Evolutionary conservation across 2,797 vertebrate species (phyloP).

Genomic region (Smutsia temminckii): DNA sequence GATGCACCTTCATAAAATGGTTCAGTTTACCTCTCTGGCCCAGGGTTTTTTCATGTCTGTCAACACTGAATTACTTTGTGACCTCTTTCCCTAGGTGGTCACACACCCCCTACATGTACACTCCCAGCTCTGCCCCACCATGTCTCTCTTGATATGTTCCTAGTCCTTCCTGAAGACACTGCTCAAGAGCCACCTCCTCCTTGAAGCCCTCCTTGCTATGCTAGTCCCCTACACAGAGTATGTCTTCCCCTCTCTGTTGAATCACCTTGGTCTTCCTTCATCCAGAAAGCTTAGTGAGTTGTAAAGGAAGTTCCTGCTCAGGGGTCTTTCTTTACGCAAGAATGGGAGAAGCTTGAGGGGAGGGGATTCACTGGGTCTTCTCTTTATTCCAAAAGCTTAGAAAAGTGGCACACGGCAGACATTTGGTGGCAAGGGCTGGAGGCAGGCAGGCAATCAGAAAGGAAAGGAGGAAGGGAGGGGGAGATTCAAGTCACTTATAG

Average conservation of each 20-base stretch:
- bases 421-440: neutral
- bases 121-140: neutral
- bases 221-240: neutral
- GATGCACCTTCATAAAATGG: too few species aligned
- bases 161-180: neutral
- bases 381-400: neutral
- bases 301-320: neutral
- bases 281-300: neutral
- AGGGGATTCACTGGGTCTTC: neutral
- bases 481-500: neutral
- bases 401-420: neutral
- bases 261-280: neutral
- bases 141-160: neutral
- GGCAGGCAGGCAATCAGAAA: neutral
- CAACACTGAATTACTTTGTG: neutral
- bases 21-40: neutral
- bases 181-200: neutral
- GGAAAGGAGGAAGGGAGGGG: rapidly evolving
- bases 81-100: neutral
- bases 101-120: neutral
- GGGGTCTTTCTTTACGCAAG: neutral
- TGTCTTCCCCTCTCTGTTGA: neutral
- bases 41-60: neutral
- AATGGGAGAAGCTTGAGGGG: rapidly evolving
- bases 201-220: neutral